These are phyloP conservation scores for Xylophagus ater DNA, from an alignment of 2,888 invertebrate genomes.

Conservation along the genomic window DNA sequence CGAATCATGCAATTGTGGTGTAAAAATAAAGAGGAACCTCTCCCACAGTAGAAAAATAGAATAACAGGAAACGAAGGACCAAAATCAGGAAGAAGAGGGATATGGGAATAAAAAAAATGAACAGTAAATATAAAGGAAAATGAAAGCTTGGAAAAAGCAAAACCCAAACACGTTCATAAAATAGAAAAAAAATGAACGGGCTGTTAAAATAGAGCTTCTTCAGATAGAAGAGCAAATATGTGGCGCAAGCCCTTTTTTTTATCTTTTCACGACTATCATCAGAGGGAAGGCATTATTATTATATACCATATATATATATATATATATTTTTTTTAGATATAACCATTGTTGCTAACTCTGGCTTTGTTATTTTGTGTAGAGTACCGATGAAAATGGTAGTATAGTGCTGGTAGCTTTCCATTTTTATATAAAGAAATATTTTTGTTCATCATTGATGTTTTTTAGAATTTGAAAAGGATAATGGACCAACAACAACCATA, in stretches of 20 bases:
- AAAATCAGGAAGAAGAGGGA: constrained; percentile 2
- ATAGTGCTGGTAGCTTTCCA: constrained; percentile 2
- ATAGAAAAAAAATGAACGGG: constrained; percentile 4
- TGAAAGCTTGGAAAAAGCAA: constrained; percentile 4
- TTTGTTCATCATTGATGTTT: constrained; percentile 8
- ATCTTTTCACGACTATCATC: constrained; percentile 7
- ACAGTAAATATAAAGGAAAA: not conserved
- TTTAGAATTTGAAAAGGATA: constrained; percentile 15
- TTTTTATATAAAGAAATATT: constrained; percentile 3
- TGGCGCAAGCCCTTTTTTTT: constrained; percentile 9
- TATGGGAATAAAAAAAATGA: not conserved
- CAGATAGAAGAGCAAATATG: no score
- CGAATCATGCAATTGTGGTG: no score
- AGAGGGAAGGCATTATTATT: no score
- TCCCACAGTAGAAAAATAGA: not conserved
- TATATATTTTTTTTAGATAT: constrained; percentile 2
- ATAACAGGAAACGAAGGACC: not conserved
- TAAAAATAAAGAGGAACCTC: no score
- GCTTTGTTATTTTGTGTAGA: constrained; percentile 10
- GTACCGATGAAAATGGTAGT: no score
- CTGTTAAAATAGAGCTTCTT: no score
- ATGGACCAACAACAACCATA: constrained; percentile 16
- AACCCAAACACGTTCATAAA: constrained; percentile 4
- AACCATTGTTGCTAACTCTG: constrained; percentile 12
- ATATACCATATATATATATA: no score